A percentile compares a stretch with the other conserved stretches of the same genome.
Evolutionary conservation across 1,140 invertebrate species (phyloP).

Genomic region (Drosophila subpulchrella): DNA sequence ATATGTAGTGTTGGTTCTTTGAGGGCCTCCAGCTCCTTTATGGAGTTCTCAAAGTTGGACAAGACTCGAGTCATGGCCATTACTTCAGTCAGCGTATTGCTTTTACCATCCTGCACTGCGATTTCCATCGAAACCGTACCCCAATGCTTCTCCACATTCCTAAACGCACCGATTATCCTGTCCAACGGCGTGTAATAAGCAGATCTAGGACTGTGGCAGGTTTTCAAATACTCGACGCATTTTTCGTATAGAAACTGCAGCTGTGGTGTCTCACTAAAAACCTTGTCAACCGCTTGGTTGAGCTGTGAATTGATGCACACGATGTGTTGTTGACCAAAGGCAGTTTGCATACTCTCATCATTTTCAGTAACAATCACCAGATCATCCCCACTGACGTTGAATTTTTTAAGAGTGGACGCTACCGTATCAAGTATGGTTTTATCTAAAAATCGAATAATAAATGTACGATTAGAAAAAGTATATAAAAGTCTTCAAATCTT

Average conservation of each 20-base stretch:
- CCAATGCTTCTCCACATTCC: background rate
- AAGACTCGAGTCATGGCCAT: background rate
- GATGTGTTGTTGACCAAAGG: background rate
- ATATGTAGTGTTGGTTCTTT: background rate
- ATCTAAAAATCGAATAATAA: slow-evolving; percentile 3
- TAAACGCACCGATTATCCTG: background rate
- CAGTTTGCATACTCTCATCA: background rate
- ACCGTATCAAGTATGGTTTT: background rate
- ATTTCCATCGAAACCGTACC: background rate
- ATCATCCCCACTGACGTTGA: background rate
- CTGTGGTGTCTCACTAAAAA: background rate
- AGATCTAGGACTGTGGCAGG: no score
- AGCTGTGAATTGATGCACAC: background rate
- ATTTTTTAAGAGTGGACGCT: background rate
- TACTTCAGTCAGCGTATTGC: background rate
- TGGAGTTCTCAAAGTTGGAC: background rate
- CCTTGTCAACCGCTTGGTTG: background rate
- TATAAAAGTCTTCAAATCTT: background rate
- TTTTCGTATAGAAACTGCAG: background rate
- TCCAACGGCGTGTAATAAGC: background rate
- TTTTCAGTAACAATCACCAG: background rate
- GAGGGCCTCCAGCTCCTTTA: background rate
- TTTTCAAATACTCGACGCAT: background rate
- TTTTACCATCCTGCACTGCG: background rate
- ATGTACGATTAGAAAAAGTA: background rate